Conservation (phyloP, 2,113 vertebrate genomes). For the Ammospiza nelsoni region DNA sequence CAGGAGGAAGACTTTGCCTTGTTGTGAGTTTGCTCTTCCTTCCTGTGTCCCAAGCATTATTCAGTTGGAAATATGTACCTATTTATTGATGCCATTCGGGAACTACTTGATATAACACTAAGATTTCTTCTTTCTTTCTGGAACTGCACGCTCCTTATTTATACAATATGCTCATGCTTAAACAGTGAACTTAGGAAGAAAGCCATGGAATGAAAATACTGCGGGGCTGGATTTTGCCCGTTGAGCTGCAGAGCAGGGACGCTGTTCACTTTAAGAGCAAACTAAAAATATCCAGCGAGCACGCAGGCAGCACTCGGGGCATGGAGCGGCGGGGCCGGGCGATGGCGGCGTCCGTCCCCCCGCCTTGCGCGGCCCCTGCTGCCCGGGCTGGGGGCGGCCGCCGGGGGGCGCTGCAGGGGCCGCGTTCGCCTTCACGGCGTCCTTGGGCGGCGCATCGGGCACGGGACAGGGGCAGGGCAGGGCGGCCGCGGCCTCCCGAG, state of each 20-base stretch:
- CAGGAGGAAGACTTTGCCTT: background rate
- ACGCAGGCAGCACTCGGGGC: background rate
- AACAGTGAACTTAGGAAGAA: background rate
- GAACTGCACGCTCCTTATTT: background rate
- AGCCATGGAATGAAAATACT: background rate
- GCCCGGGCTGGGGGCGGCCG: background rate
- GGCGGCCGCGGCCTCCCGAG: background rate
- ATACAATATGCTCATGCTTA: background rate
- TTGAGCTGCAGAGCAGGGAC: background rate
- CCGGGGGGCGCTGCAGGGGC: background rate
- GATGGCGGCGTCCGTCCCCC: background rate
- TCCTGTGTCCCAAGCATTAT: background rate
- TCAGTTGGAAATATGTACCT: rapidly evolving
- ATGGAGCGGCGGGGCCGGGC: background rate
- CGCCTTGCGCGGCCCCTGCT: background rate
- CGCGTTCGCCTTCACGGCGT: rapidly evolving
- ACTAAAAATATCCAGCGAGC: background rate
- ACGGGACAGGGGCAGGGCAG: background rate
- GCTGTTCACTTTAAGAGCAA: background rate
- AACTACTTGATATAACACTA: background rate
- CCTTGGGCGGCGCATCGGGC: background rate
- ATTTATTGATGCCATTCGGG: background rate
- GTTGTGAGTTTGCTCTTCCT: background rate
- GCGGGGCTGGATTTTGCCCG: background rate
- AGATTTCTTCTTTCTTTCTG: background rate